A percentile compares a stretch with the other conserved stretches of the same genome.
Conservation (phyloP, 2,113 vertebrate genomes). For the Smithornis capensis region DNA sequence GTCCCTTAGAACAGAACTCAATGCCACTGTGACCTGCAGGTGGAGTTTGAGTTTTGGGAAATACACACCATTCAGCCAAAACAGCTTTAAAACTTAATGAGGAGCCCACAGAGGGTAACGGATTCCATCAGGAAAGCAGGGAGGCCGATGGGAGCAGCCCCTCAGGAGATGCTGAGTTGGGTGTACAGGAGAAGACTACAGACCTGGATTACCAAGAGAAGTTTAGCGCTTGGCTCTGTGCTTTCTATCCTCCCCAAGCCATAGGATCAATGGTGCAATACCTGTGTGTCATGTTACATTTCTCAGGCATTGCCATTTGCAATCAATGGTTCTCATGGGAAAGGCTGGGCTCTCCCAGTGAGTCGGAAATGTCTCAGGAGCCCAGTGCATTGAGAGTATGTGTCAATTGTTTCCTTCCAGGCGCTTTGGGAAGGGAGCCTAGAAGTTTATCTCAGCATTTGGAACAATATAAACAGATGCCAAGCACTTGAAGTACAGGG, state of each 20-base stretch:
- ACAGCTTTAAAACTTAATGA: not conserved
- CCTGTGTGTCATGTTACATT: not conserved
- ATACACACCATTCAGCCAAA: fast-evolving
- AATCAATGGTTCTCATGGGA: slow-evolving; percentile 72
- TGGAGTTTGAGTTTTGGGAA: not conserved
- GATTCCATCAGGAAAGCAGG: not conserved
- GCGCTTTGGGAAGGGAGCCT: slow-evolving; percentile 58
- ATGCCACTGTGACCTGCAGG: not conserved
- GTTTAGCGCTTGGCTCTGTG: fast-evolving
- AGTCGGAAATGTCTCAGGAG: slow-evolving; percentile 68
- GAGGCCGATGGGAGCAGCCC: not conserved
- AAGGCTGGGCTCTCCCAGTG: slow-evolving; percentile 56
- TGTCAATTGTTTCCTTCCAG: slow-evolving; percentile 79
- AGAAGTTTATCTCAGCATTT: slow-evolving; percentile 61
- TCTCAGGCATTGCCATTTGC: not conserved
- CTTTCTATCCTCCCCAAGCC: not conserved
- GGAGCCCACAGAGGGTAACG: fast-evolving
- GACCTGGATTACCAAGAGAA: not conserved
- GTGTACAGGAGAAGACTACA: fast-evolving
- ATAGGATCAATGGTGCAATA: fast-evolving
- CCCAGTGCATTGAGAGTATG: slow-evolving; percentile 60
- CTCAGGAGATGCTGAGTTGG: not conserved
- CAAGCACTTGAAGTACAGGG: slow-evolving; percentile 29
- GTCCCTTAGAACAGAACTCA: fast-evolving
- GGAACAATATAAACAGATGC: slow-evolving; percentile 29